Conservation (phyloP, 2,113 vertebrate genomes). For the Lota lota region DNA sequence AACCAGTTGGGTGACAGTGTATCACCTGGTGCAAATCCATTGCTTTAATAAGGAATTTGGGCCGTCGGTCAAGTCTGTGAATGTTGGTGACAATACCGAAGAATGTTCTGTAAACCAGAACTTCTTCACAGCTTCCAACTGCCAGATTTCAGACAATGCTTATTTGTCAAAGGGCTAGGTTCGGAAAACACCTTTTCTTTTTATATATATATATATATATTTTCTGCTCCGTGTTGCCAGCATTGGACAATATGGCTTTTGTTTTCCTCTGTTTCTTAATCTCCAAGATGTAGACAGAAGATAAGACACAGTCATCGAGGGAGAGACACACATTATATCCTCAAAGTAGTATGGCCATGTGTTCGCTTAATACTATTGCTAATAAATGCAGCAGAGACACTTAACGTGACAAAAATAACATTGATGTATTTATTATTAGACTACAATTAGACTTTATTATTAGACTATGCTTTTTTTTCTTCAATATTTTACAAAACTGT, state of each 20-base stretch:
- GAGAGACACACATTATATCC: no score
- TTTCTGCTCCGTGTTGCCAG: conserved; percentile 60
- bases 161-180: conserved; percentile 70
- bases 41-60: neutral
- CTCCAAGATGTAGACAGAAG: conserved; percentile 43
- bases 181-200: conserved; percentile 74
- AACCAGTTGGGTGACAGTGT: no score
- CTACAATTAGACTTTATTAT: no score
- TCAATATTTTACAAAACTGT: no score
- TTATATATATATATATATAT: conserved; percentile 64
- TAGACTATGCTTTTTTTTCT: no score
- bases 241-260: conserved; percentile 80
- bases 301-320: conserved; percentile 28
- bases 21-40: no score
- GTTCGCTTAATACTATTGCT: no score
- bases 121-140: conserved; percentile 40
- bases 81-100: conserved; percentile 42
- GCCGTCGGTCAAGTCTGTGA: conserved; percentile 36
- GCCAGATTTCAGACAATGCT: conserved; percentile 81
- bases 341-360: no score
- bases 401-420: no score
- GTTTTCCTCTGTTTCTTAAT: conserved; percentile 59
- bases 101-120: conserved; percentile 34
- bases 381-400: no score
- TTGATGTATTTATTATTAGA: no score